These are phyloP conservation scores for Apeira syringaria DNA, from an alignment of 2,888 invertebrate genomes.

Conservation along the genomic window DNA sequence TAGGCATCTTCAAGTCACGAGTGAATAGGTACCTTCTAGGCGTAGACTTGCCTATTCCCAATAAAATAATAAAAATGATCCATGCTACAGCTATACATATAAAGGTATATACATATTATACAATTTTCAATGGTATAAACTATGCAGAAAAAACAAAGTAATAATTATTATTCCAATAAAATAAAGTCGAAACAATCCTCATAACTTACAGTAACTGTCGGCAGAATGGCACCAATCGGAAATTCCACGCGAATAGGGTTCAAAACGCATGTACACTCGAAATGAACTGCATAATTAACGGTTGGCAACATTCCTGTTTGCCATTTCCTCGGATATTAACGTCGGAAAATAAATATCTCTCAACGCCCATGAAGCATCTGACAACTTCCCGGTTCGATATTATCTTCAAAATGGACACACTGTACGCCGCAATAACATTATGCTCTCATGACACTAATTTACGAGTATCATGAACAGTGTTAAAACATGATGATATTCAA, in stretches of 20 bases:
- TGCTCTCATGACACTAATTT: conserved; percentile 23
- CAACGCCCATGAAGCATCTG: conserved; percentile 25
- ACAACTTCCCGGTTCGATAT: conserved; percentile 35
- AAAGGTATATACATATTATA: too few relatives aligned
- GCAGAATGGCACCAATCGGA: conserved; percentile 11
- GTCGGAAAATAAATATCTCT: conserved; percentile 23
- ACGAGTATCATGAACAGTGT: conserved; percentile 11
- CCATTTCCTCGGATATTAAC: conserved; percentile 6
- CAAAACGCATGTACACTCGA: conserved; percentile 16
- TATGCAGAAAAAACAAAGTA: conserved; percentile 1
- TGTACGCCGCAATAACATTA: conserved; percentile 34
- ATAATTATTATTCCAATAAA: conserved; percentile 17
- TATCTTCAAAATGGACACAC: conserved; percentile 43
- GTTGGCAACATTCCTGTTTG: conserved; percentile 1
- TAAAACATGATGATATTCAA: conserved; percentile 19
- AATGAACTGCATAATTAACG: not conserved
- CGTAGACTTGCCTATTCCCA: too few relatives aligned
- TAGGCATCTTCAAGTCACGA: too few relatives aligned
- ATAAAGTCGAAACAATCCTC: conserved; percentile 21
- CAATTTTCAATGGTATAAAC: not conserved
- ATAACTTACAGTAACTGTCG: conserved; percentile 23
- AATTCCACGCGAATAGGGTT: conserved; percentile 21
- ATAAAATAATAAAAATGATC: too few relatives aligned
- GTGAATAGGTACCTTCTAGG: too few relatives aligned
- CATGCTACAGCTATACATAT: too few relatives aligned